Conservation (phyloP, 2,113 vertebrate genomes). For the Sylvilagus bachmani region DNA sequence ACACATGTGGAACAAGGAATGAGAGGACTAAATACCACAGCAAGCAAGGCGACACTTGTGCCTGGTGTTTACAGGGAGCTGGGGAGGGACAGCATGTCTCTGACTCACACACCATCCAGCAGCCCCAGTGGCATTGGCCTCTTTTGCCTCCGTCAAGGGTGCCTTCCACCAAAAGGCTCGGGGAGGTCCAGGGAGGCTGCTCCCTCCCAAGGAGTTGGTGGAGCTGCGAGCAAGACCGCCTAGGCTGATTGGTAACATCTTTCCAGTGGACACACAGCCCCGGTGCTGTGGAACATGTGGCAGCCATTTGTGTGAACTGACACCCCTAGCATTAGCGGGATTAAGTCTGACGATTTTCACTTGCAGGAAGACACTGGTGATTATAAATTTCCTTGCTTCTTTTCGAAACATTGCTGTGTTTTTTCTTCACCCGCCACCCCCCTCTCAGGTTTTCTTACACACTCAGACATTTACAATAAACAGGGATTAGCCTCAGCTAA, state of each 20-base stretch:
- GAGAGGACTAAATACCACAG: not conserved
- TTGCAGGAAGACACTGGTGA: slow-evolving; percentile 31
- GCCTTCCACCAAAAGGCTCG: not conserved
- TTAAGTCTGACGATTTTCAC: slow-evolving; percentile 23
- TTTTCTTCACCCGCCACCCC: not conserved
- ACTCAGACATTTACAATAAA: slow-evolving; percentile 25
- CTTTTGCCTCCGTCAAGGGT: fast-evolving
- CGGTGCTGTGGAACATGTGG: slow-evolving; percentile 30
- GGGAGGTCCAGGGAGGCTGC: not conserved
- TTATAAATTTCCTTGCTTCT: slow-evolving; percentile 39
- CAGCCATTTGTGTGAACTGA: slow-evolving; percentile 48
- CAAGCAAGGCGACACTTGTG: not conserved
- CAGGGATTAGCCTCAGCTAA: slow-evolving; percentile 67
- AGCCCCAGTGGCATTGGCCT: too few species aligned
- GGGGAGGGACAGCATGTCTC: fast-evolving
- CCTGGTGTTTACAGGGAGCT: not conserved
- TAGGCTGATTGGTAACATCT: slow-evolving; percentile 15
- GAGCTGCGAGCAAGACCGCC: not conserved
- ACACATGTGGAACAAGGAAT: slow-evolving; percentile 40
- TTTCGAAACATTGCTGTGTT: not conserved
- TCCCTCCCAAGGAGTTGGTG: not conserved
- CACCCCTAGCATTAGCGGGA: slow-evolving; percentile 27
- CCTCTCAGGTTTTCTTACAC: slow-evolving; percentile 25
- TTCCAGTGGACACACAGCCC: not conserved
- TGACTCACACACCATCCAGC: not conserved